phyloP scores from a whole-genome alignment of 2,888 invertebrate species.

The Helobdella robusta region DNA sequence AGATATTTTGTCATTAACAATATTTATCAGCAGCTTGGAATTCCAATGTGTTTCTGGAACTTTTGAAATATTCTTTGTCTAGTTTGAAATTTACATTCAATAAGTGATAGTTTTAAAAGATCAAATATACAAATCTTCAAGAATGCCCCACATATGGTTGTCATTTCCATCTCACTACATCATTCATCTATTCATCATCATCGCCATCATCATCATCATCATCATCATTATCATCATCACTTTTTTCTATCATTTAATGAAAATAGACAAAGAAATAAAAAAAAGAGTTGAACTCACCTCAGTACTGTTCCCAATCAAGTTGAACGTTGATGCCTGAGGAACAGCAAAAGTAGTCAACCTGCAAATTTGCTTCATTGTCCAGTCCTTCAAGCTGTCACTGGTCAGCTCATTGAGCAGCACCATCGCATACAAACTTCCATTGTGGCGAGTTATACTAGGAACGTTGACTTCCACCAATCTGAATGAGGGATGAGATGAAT shows the following conservation, averaged over 20 bases:
- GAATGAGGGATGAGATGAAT: constrained; percentile 26
- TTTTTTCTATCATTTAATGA: not conserved
- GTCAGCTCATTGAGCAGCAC: constrained; percentile 55
- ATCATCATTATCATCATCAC: not conserved
- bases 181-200: too few relatives aligned
- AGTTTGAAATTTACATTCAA: not conserved
- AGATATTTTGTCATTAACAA: constrained; percentile 65
- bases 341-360: constrained; percentile 65
- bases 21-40: constrained; percentile 58
- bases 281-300: constrained; percentile 21
- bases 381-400: not conserved
- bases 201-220: too few relatives aligned
- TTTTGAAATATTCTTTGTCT: constrained; percentile 2
- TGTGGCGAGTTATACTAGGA: constrained; percentile 65
- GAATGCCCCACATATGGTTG: not conserved
- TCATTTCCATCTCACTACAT: too few relatives aligned
- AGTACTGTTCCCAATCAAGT: constrained; percentile 43
- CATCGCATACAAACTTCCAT: constrained; percentile 75
- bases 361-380: constrained; percentile 53
- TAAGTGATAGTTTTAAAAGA: not conserved
- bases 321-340: constrained; percentile 60
- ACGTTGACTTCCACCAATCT: constrained; percentile 63
- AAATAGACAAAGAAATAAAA: not conserved
- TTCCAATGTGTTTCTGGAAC: constrained; percentile 31
- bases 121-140: not conserved